Evolutionary conservation across 2,888 invertebrate genomes (phyloP).

Genomic region (Hartigia nigra): DNA sequence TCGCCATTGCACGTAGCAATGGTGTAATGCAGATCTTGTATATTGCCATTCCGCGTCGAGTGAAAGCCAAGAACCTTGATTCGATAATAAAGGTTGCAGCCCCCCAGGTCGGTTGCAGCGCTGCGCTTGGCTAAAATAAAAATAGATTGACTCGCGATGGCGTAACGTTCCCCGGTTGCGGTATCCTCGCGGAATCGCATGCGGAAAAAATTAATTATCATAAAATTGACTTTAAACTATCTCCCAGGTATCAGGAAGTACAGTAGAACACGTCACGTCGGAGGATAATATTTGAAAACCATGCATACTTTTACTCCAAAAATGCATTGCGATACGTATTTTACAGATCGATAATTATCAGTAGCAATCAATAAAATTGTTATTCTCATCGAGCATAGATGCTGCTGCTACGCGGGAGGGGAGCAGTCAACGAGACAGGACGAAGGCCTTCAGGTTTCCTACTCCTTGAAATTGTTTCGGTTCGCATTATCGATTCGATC

Average conservation of each 20-base stretch:
- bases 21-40: conserved; percentile 31
- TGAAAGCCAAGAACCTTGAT: conserved; percentile 61
- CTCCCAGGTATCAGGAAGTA: not conserved
- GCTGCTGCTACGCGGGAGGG: not conserved
- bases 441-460: not conserved
- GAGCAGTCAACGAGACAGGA: not conserved
- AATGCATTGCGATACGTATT: not conserved
- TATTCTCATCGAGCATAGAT: not conserved
- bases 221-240: conserved; percentile 5
- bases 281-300: not conserved
- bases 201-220: conserved; percentile 28
- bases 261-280: not conserved
- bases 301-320: not conserved
- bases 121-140: conserved; percentile 16
- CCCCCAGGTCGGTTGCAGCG: conserved; percentile 14
- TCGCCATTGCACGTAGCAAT: conserved; percentile 28
- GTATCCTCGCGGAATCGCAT: conserved; percentile 11
- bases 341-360: not conserved
- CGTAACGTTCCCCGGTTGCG: not conserved
- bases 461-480: conserved; percentile 5
- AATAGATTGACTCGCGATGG: conserved; percentile 11
- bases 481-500: conserved; percentile 24
- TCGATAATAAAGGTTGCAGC: conserved; percentile 58
- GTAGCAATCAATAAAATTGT: not conserved
- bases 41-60: conserved; percentile 32